These are phyloP conservation scores for Chrysotoxum bicinctum DNA, from an alignment of 2,888 invertebrate species.

Conservation along the genomic window DNA sequence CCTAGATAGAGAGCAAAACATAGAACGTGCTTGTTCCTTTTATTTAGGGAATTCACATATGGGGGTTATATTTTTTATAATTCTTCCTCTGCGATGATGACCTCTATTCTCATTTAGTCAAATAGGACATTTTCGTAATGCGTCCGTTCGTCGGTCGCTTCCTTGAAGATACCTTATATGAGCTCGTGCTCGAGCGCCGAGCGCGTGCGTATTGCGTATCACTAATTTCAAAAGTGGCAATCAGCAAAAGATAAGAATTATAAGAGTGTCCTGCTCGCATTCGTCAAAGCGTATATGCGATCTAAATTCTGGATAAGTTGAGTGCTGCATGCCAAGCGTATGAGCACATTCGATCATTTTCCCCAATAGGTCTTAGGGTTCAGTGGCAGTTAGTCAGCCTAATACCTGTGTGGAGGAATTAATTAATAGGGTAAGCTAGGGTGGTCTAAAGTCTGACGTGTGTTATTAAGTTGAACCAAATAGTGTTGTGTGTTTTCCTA, in stretches of 20 bases:
- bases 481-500: constrained; percentile 41
- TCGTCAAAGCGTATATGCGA: constrained; percentile 43
- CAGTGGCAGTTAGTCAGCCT: not conserved
- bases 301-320: constrained; percentile 53
- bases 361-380: constrained; percentile 18
- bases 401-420: constrained; percentile 37
- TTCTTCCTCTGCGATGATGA: constrained; percentile 14
- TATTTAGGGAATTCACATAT: not conserved
- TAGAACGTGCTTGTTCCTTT: constrained; percentile 21
- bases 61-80: constrained; percentile 5
- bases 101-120: constrained; percentile 35
- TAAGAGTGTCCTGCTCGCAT: constrained; percentile 36
- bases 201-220: constrained; percentile 56
- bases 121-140: not conserved
- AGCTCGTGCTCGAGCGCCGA: constrained; percentile 53
- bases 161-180: not conserved
- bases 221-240: constrained; percentile 52
- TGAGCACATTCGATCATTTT: constrained; percentile 11
- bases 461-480: constrained; percentile 36
- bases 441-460: constrained; percentile 32
- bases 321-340: constrained; percentile 39
- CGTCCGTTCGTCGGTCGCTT: too few species aligned
- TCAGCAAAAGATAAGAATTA: constrained; percentile 44
- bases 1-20: constrained; percentile 27
- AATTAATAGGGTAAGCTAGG: constrained; percentile 44